Percentiles rank a stretch among this genome's conserved stretches.
Evolutionary conservation across 2,113 vertebrate species (phyloP).

Genomic region (Hydrolagus affinis): DNA sequence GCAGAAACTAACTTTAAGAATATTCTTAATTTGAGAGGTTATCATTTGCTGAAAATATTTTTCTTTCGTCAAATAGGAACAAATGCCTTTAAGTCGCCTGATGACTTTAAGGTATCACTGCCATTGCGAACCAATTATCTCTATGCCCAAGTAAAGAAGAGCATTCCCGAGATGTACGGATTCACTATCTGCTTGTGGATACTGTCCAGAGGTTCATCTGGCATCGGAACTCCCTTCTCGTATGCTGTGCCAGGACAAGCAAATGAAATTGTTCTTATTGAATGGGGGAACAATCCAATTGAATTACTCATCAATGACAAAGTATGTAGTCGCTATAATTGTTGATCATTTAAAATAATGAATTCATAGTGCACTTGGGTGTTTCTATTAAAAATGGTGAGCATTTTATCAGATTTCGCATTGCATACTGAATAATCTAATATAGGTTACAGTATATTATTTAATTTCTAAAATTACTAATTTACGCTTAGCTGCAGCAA

Average conservation of each 20-base stretch:
- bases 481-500: too few species aligned
- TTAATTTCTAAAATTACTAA: too few species aligned
- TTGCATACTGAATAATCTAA: too few species aligned
- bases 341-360: background rate
- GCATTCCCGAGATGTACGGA: constrained; percentile 86
- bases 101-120: constrained; percentile 90
- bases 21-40: background rate
- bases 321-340: constrained; percentile 51
- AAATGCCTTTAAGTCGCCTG: constrained; percentile 87
- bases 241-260: constrained; percentile 90
- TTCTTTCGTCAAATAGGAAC: constrained; percentile 56
- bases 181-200: constrained; percentile 97
- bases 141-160: constrained; percentile 91
- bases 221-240: constrained; percentile 91
- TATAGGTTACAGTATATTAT: too few species aligned
- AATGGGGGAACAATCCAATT: constrained; percentile 95
- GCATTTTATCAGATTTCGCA: too few species aligned
- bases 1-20: background rate
- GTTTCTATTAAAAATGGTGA: too few species aligned
- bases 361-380: background rate
- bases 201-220: constrained; percentile 80
- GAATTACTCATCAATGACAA: constrained; percentile 95
- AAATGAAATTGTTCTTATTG: constrained; percentile 95
- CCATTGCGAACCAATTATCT: constrained; percentile 92
- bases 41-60: background rate